Evolutionary conservation across 2,888 invertebrate genomes (phyloP).

Genomic region (Neoascia interrupta): DNA sequence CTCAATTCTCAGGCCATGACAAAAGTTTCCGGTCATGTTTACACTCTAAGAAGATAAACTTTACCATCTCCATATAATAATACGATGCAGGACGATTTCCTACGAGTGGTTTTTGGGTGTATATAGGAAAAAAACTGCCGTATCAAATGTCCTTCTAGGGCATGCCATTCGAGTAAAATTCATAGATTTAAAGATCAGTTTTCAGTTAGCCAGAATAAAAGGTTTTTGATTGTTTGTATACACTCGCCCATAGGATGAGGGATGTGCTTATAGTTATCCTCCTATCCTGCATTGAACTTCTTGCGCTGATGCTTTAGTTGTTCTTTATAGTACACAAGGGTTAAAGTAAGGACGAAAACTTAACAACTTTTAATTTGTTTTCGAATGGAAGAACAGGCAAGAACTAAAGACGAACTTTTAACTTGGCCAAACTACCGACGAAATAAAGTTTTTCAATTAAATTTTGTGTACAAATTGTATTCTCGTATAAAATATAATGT

Average conservation of each 20-base stretch:
- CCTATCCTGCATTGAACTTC: slow-evolving; percentile 34
- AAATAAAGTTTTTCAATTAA: slow-evolving; percentile 69
- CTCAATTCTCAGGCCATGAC: slow-evolving; percentile 49
- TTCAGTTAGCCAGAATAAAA: too few relatives aligned
- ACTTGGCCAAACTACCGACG: slow-evolving; percentile 59
- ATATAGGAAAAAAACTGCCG: too few relatives aligned
- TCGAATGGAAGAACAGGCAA: slow-evolving; percentile 40
- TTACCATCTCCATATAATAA: slow-evolving; percentile 55
- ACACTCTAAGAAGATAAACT: slow-evolving; percentile 65
- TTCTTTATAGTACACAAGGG: too few relatives aligned
- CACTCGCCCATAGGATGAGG: slow-evolving; percentile 30
- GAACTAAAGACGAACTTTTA: slow-evolving; percentile 57
- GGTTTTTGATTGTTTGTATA: too few relatives aligned
- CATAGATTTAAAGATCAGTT: slow-evolving; percentile 57
- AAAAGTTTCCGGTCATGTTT: slow-evolving; percentile 67
- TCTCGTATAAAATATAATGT: slow-evolving; percentile 24
- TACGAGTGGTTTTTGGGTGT: too few relatives aligned
- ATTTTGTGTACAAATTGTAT: slow-evolving; percentile 69
- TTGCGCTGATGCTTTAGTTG: slow-evolving; percentile 5
- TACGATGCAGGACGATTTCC: too few relatives aligned
- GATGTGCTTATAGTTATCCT: slow-evolving; percentile 27
- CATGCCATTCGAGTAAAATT: slow-evolving; percentile 44
- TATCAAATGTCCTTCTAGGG: slow-evolving; percentile 29
- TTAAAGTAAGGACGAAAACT: slow-evolving; percentile 60
- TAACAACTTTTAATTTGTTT: slow-evolving; percentile 67